A percentile compares a stretch with the other conserved stretches of the same genome.
Evolutionary conservation across 2,113 vertebrate genomes (phyloP).

Genomic region (Pholis gunnellus): DNA sequence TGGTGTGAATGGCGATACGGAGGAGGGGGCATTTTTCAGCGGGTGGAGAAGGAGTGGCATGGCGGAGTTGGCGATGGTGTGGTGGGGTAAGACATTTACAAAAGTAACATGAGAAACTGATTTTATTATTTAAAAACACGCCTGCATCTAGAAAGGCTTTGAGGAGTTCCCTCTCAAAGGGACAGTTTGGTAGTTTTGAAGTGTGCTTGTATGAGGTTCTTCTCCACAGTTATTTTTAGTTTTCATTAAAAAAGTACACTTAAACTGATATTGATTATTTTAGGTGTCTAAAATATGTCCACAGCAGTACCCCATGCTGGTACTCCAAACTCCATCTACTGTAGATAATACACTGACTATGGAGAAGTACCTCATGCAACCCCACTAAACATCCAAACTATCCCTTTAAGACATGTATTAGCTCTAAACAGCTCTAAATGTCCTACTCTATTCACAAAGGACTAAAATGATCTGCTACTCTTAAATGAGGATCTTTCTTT

Average conservation of each 20-base stretch:
- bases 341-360: not conserved
- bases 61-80: slow-evolving; percentile 12
- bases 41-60: not conserved
- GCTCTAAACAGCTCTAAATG: not conserved
- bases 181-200: not conserved
- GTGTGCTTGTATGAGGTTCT: not conserved
- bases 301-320: not conserved
- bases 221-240: not conserved
- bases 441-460: not conserved
- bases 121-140: not conserved
- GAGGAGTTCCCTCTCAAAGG: not conserved
- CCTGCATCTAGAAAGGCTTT: not conserved
- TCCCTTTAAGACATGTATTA: not conserved
- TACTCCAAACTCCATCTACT: not conserved
- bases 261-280: no score
- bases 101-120: slow-evolving; percentile 21
- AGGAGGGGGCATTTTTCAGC: slow-evolving; percentile 15
- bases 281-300: not conserved
- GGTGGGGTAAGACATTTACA: slow-evolving; percentile 28
- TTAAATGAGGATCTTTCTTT: not conserved
- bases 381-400: not conserved
- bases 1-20: not conserved
- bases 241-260: no score
- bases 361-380: not conserved
- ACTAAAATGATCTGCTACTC: not conserved